Base-by-base conservation (phyloP, 2,797 vertebrate genomes). In the Siniperca obscura region DNA sequence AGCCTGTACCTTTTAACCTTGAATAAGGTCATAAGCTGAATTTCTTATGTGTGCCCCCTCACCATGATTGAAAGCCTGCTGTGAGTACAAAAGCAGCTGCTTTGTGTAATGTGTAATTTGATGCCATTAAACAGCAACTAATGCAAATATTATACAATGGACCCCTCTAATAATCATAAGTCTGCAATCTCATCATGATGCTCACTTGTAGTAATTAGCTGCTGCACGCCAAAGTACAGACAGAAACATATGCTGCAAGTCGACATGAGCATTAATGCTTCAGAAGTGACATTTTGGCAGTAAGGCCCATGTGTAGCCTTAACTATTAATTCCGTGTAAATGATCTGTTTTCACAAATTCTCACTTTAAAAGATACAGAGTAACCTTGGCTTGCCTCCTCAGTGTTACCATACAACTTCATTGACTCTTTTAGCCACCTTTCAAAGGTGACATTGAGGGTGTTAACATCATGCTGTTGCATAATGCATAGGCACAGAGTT, bases 61-160 rank as follows among this genome's bases (percentile, higher is more conserved):
- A 38, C 50, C 34, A 14, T 83, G 85, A 93, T 91, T 93, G 89
- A 89, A 89, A 64, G 80, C 77, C 85, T 87, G 72, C 85, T 86
- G 86, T 85, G 82, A 89, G 86, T 80, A 66, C 76, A 80, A 89
- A 93, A 91, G 72, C 84, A 83, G 76, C 66, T 60, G 61, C 80
- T 85, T 85, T 70, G 77, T 76, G 80, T 86, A 86, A 90, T 82
- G 67, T 87, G 76, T 80, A 85, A 90, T 92, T 83, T 81, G 64
- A 88, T 76, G 77, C 73, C 70, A 85, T 91, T 89, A 81, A 91
- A 84, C 21, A 82, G 81, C 89, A 90, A 88, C 78, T 80, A 89
- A 94, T 94, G 91, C 91, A 93, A 93, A 94, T 93, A 87, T 91
- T 89, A 91, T 91, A 87, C 89, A 85, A 52, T 4, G 50, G 61